A percentile compares a stretch with the other conserved stretches of the same genome.
Conservation (phyloP, 2,888 invertebrate species). For the Steinernema hermaphroditum region DNA sequence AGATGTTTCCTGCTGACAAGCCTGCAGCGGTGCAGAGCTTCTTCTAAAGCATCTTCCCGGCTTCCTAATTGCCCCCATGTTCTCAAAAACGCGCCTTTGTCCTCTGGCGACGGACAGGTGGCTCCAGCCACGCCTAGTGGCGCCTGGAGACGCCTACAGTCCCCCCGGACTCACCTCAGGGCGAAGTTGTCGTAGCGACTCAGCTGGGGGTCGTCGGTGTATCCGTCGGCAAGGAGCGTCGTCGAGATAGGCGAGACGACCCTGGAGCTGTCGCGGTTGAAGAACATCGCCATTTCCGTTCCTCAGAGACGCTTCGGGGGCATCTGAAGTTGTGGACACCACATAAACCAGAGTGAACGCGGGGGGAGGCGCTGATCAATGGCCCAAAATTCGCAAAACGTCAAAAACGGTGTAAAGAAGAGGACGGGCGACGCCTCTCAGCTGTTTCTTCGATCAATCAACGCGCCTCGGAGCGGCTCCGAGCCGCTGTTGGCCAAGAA, state of each 20-base stretch:
- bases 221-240: slow-evolving; percentile 56
- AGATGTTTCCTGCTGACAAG: no score
- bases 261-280: slow-evolving; percentile 24
- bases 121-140: no score
- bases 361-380: neutral
- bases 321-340: neutral
- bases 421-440: neutral
- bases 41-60: no score
- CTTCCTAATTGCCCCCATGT: no score
- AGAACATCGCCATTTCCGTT: slow-evolving; percentile 39
- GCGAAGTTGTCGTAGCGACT: slow-evolving; percentile 41
- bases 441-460: neutral
- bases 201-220: slow-evolving; percentile 51
- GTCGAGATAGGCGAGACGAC: slow-evolving; percentile 47
- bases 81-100: slow-evolving; percentile 8
- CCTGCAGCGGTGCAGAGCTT: no score
- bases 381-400: neutral
- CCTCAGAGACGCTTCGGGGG: neutral
- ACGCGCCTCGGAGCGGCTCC: neutral
- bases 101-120: no score
- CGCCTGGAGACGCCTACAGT: no score
- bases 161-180: slow-evolving; percentile 40
- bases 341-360: neutral
- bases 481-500: no score
- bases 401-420: slow-evolving; percentile 6